Evolutionary conservation across 2,888 invertebrate genomes (phyloP), one percentile per base, ranked within the genome.

Genomic region (Silvanus unidentatus): DNA sequence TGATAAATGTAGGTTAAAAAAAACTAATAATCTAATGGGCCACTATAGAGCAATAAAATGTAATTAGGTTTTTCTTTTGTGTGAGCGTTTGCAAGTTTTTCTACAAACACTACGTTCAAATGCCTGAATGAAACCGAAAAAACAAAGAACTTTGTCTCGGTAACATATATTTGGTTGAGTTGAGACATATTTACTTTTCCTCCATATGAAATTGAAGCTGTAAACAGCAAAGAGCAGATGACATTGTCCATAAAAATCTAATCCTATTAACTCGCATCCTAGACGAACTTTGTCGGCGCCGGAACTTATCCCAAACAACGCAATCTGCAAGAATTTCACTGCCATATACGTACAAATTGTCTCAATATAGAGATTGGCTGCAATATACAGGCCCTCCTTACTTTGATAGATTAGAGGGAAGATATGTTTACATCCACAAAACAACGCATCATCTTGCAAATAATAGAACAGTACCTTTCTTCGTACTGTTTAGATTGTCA

Each of bases 221-320:
- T 63, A 64, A 66, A 65, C 63, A 62, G 55, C 59, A 60, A 54
- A 59, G 63, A 66, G 65, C 69, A 69, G 64, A 70, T 66, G 69
- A 69, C 66, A 66, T 57, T 65, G 64, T 63, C 68, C 68, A 69
- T 70, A 70, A 70, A 70, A 70, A 68, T 70, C 66, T 69, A 70
- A 70, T 70, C 68, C 65, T 69, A 69, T 70, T 70, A 69, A 62
- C 62, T 66, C 56, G 61, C 56, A 60, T 62, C 59, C 58, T 54
- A 47, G 48, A 45, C 47, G 58, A 68, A 66, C 54, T 66, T 67
- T 54, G 48, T 50, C 58, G 68, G 65, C 65, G 67, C 66, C 68
- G 53, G 45, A 49, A 45, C 11, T 32, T 32, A 22, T 32, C 15
- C 12, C 37, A 16, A 16, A 32, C 11, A 58, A 50, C 55, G 53